Percentiles rank a stretch among this genome's conserved stretches.
phyloP scores from a whole-genome alignment of 2,888 invertebrate genomes.

The Cepaea hortensis region DNA sequence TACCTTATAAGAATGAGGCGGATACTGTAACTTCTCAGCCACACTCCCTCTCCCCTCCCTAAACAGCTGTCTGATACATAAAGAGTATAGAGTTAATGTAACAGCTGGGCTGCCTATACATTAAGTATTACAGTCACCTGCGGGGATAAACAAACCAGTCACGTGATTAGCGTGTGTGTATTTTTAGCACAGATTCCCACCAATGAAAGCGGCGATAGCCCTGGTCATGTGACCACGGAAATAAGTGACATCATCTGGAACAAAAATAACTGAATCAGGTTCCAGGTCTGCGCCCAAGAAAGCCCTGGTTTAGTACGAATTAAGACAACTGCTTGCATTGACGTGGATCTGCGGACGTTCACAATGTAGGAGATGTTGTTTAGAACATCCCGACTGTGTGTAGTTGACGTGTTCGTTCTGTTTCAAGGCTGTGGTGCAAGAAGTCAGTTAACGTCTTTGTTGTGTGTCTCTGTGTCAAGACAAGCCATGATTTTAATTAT shows the following conservation, averaged over 20 bases:
- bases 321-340: background rate
- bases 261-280: slow-evolving; percentile 21
- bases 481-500: too few species aligned
- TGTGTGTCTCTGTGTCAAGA: too few species aligned
- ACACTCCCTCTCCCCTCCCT: too few species aligned
- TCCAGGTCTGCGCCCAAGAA: background rate
- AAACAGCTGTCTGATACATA: too few species aligned
- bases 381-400: background rate
- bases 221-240: slow-evolving; percentile 53
- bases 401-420: background rate
- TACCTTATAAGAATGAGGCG: too few species aligned
- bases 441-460: too few species aligned
- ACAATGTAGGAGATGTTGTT: slow-evolving; percentile 11
- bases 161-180: slow-evolving; percentile 56
- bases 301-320: slow-evolving; percentile 31
- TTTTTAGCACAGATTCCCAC: slow-evolving; percentile 46
- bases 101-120: too few species aligned
- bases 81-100: too few species aligned
- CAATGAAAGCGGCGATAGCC: slow-evolving; percentile 50
- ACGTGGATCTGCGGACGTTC: background rate
- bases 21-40: too few species aligned
- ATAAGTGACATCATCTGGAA: slow-evolving; percentile 27
- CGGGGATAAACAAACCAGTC: slow-evolving; percentile 62
- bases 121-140: slow-evolving; percentile 54
- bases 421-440: background rate